Conservation (phyloP, 1,140 invertebrate species). For the Sycophaga agraensis region DNA sequence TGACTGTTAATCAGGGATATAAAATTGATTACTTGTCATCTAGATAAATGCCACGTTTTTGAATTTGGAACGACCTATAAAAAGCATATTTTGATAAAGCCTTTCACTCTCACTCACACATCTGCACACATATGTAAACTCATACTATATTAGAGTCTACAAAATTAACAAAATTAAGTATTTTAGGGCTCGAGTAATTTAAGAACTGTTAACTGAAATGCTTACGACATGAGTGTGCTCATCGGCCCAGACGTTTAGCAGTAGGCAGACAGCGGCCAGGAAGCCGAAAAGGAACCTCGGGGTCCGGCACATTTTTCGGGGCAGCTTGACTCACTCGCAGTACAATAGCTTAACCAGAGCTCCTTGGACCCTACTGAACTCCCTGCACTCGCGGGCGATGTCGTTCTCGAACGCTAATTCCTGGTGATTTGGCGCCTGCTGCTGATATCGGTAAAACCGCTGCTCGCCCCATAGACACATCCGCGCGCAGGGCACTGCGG, state of each 20-base stretch:
- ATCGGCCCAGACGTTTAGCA: slow-evolving; percentile 52
- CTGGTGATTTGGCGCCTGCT: slow-evolving; percentile 6
- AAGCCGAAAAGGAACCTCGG: slow-evolving; percentile 36
- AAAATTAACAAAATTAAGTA: no score
- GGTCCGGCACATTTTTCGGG: slow-evolving; percentile 25
- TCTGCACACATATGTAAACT: neutral
- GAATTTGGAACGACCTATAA: neutral
- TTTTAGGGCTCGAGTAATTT: no score
- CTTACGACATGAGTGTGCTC: slow-evolving; percentile 67
- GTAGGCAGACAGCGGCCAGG: slow-evolving; percentile 43
- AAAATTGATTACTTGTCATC: neutral
- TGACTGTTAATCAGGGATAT: no score
- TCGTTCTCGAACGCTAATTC: neutral
- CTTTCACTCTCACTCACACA: neutral
- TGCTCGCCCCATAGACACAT: slow-evolving; percentile 18
- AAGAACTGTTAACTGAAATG: neutral
- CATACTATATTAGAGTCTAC: no score
- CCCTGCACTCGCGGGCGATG: neutral
- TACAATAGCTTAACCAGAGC: no score
- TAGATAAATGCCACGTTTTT: slow-evolving; percentile 13
- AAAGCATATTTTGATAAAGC: neutral
- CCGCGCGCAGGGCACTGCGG: slow-evolving; percentile 10
- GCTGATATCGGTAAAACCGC: neutral
- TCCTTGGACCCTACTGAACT: neutral
- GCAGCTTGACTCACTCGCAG: no score